A percentile compares a stretch with the other conserved stretches of the same genome.
Conservation (phyloP, 1,140 invertebrate genomes). For the Hirudo medicinalis region DNA sequence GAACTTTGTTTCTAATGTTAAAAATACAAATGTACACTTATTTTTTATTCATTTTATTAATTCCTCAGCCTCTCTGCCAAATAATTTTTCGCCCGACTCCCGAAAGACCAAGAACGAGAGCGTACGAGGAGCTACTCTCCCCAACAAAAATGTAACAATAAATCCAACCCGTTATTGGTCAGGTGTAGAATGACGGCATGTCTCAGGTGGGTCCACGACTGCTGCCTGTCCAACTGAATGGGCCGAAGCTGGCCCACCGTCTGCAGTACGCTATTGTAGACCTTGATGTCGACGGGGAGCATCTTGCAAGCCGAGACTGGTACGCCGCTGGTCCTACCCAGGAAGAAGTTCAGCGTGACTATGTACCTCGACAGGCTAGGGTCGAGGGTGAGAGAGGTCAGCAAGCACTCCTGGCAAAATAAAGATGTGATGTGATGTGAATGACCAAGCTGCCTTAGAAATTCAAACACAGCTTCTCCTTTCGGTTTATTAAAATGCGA, state of each 20-base stretch:
- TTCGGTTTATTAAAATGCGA: no score
- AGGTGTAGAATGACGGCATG: neutral
- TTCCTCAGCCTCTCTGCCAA: no score
- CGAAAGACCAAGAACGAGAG: no score
- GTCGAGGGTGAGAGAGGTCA: slow-evolving; percentile 6
- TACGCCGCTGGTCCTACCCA: neutral
- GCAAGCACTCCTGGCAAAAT: slow-evolving; percentile 5
- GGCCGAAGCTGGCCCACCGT: neutral
- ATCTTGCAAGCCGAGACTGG: neutral
- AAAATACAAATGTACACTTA: no score
- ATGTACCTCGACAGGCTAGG: neutral
- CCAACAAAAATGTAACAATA: neutral
- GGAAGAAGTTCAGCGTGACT: neutral
- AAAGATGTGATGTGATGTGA: neutral
- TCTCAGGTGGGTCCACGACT: neutral
- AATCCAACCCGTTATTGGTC: neutral
- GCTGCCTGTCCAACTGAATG: neutral
- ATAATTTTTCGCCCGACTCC: no score
- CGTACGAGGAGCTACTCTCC: neutral
- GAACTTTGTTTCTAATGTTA: no score
- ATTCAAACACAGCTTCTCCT: no score
- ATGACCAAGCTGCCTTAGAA: neutral
- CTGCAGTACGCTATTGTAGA: slow-evolving; percentile 8
- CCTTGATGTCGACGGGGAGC: slow-evolving; percentile 5
- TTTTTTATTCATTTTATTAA: no score